Base-by-base conservation (phyloP, 2,113 vertebrate genomes). In the Rhinolophus sinicus region DNA sequence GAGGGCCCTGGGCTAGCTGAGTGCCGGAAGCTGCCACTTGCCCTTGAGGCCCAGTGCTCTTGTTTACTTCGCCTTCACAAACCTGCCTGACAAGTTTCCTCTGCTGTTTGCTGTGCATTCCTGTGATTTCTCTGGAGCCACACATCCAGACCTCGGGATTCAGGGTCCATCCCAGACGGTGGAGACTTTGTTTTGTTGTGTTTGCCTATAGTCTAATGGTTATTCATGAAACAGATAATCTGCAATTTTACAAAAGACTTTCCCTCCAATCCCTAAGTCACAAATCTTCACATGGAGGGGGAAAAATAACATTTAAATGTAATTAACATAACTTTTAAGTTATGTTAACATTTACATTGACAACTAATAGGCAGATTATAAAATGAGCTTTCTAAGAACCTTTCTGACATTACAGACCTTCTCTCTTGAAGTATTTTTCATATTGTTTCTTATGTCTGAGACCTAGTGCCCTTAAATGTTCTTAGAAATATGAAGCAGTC, bases 61-160 rank as follows among this genome's bases (percentile, higher is more conserved):
- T 93, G 83, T 95, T 95, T 95, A 50, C 83, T 94, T 94, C 95
- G 72, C 44, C 65, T 70, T 7, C 33, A 84, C 62, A 97, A 98
- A 97, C 92, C 88, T 76, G 65, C 58, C 87, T 47, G 33, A 87
- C 90, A 52, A 90, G 94, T 97, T 97, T 82, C 56, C 47, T 64
- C 26, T 35, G 77, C 87, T 82, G 35, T 94, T 95, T 88, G 72
- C 65, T 40, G 88, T 82, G 56, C 52, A 21, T 92, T 95, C 81
- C 62, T 38, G 58, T 75, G 78, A 86, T 89, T 89, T 90, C 50
- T 91, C n/a, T 87, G 35, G 18, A 56, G 88, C 54, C 92, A 95
- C 38, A 60, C 33, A 88, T 56, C 54, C 47, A 97, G 47, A 69
- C 58, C 58, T 86, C 56, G 93, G 47, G 78, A 90, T 84, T 92